phyloP scores from a whole-genome alignment of 2,113 vertebrate genomes.

The Myotis brandtii region DNA sequence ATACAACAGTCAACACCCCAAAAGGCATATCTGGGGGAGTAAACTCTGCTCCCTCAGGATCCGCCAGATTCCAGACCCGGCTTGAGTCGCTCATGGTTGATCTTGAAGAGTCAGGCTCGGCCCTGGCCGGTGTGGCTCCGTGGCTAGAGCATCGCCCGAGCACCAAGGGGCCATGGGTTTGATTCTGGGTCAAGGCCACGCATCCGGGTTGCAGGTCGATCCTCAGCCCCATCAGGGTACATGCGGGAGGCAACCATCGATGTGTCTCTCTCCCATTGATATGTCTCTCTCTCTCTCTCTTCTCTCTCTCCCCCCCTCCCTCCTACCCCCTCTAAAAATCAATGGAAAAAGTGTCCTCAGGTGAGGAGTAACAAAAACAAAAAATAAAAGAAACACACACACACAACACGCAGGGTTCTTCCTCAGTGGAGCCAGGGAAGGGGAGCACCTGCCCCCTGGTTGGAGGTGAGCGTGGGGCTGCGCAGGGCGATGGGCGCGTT shows the following conservation, averaged over 20 bases:
- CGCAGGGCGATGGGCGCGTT: too few relatives aligned
- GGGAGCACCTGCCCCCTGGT: too few relatives aligned
- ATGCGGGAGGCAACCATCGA: not conserved
- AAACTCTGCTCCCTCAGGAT: not conserved
- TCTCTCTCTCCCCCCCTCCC: not conserved
- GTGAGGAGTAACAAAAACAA: too few relatives aligned
- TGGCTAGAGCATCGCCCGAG: not conserved
- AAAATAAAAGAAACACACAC: not conserved
- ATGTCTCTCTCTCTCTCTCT: not conserved
- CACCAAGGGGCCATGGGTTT: too few relatives aligned
- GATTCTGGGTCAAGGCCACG: too few relatives aligned
- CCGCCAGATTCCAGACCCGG: rapidly evolving
- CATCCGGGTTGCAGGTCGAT: not conserved
- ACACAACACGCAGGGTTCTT: not conserved
- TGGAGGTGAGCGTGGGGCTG: rapidly evolving
- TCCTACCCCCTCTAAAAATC: not conserved
- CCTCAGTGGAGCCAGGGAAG: rapidly evolving
- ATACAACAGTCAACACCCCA: not conserved
- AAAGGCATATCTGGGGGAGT: not conserved
- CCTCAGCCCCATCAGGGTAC: not conserved
- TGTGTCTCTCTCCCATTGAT: not conserved
- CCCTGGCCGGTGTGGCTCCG: not conserved
- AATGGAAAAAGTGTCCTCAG: not conserved
- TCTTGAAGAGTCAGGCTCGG: rapidly evolving
- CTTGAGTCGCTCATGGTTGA: not conserved